Base-by-base conservation (phyloP, 2,797 vertebrate genomes). In the Hippocampus kuda region DNA sequence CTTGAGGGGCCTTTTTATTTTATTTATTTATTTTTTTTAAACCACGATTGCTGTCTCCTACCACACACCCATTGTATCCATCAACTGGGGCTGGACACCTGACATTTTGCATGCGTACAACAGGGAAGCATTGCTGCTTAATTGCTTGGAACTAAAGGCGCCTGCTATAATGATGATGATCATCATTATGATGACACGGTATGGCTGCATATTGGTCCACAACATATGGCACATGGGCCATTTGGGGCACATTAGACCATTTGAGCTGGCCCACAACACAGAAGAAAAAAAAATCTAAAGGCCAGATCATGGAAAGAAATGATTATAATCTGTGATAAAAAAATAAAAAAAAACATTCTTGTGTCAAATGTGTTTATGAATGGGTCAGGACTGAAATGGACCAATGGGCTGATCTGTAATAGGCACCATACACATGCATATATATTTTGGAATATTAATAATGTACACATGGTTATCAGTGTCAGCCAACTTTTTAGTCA, bases 121-220 rank as follows among this genome's bases (percentile, higher is more conserved):
- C 64, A 67, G 73, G 74, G 53, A 67, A 22, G 66, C 66, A 67
- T 67, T 82, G 85, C 80, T 82, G 86, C 81, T 79, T 89, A 89
- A 89, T 86, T 86, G 87, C 84, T 84, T 75, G 84, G 84, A 89
- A 87, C 85, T 87, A 87, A 88, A 68, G 85, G 77, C 81, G 76
- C 68, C 81, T 77, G 84, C 86, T 85, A 81, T 82, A 84, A 84
- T 79, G 82, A 87, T 84, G 82, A 65, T 65, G n/a, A 26, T 65
- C 15, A 46, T 46, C 12, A 51, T 51, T 30, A 66, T 53, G 65
- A 22, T 66, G 65, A 66, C 65, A 44, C 16, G 15, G 24, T 48
- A 27, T 26, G 44, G 83, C 86, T 77, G 79, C 79, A 74, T 7
- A 34, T 34, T 11, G 61, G 34, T 24, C 5, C 30, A 5, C 27